Evolutionary conservation across 1,140 invertebrate species (phyloP).

Genomic region (Drosophila ogumai): DNA sequence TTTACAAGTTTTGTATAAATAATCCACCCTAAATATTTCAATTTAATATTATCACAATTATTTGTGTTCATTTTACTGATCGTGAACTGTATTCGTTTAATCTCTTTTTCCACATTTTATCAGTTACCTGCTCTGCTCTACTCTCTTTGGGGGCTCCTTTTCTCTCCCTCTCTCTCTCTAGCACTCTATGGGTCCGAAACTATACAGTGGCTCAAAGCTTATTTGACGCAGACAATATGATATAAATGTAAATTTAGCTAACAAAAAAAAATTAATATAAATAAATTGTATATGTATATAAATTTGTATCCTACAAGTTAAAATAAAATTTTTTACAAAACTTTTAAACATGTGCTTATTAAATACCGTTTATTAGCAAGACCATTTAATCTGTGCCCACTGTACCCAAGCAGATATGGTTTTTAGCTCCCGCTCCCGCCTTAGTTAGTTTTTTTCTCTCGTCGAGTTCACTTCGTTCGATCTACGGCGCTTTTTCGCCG

Average conservation of each 20-base stretch:
- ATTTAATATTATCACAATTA: not conserved
- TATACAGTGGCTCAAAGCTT: not conserved
- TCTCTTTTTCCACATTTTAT: slow-evolving; percentile 10
- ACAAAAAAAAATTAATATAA: too few species aligned
- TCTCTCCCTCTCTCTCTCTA: not conserved
- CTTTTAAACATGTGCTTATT: not conserved
- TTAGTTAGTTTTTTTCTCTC: slow-evolving; percentile 49
- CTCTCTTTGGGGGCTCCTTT: not conserved
- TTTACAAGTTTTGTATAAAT: too few species aligned
- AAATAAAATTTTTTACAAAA: not conserved
- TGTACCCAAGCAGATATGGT: not conserved
- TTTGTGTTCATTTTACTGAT: not conserved
- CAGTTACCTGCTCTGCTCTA: slow-evolving; percentile 9
- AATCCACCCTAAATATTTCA: not conserved
- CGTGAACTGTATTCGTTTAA: not conserved
- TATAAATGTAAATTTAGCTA: too few species aligned
- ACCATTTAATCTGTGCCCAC: not conserved
- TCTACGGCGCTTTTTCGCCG: slow-evolving; percentile 6
- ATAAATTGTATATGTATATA: too few species aligned
- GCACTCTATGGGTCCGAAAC: not conserved
- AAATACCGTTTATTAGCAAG: not conserved
- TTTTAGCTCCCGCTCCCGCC: slow-evolving; percentile 1
- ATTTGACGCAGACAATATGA: not conserved
- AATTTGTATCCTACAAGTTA: too few species aligned
- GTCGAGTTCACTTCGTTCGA: slow-evolving; percentile 24